phyloP scores from a whole-genome alignment of 1,140 invertebrate species.

The Pseudoatta argentina region DNA sequence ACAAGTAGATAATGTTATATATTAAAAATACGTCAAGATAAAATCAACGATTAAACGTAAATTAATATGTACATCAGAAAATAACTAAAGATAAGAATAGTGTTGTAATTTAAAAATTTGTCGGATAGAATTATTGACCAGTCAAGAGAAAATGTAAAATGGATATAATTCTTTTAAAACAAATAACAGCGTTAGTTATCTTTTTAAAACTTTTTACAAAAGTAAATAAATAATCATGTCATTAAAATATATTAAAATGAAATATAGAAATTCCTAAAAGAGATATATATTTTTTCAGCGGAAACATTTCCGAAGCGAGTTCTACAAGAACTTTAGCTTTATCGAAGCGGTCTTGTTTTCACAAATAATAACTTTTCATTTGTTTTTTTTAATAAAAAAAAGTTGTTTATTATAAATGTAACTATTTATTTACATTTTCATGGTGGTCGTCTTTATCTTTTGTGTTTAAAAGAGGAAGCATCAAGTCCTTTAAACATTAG shows the following conservation, averaged over 20 bases:
- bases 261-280: background rate
- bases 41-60: background rate
- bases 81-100: background rate
- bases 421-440: background rate
- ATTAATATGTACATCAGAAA: conserved; percentile 12
- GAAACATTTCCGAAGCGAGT: background rate
- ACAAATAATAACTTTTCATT: conserved; percentile 17
- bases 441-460: background rate
- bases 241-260: conserved; percentile 40
- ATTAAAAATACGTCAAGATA: background rate
- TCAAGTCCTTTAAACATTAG: background rate
- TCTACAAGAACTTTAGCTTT: background rate
- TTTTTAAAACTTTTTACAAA: background rate
- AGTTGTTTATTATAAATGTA: conserved; percentile 10
- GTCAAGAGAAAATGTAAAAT: background rate
- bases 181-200: background rate
- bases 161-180: conserved; percentile 8
- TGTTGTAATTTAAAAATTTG: background rate
- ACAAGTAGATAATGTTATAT: background rate
- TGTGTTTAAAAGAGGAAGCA: background rate
- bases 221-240: background rate
- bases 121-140: background rate
- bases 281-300: background rate
- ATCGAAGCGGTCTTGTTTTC: background rate
- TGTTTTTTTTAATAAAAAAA: background rate